Evolutionary conservation across 2,113 vertebrate species (phyloP).

Genomic region (Glaucomys volans): DNA sequence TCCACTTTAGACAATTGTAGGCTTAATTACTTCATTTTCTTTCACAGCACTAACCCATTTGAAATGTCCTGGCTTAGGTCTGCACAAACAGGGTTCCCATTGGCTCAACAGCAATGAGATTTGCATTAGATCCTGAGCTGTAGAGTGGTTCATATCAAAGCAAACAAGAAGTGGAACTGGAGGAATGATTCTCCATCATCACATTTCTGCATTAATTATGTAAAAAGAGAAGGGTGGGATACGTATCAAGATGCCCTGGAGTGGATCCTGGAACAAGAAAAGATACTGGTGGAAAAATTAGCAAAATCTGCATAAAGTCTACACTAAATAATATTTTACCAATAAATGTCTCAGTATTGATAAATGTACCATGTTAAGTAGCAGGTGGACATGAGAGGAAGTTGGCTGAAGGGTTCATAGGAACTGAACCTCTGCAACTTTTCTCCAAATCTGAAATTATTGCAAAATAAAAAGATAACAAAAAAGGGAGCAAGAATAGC

Average conservation of each 20-base stretch:
- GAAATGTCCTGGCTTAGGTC: not conserved
- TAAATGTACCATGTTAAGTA: not conserved
- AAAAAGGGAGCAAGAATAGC: not conserved
- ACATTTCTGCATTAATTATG: not conserved
- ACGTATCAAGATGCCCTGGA: not conserved
- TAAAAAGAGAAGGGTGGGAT: not conserved
- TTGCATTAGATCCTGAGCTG: not conserved
- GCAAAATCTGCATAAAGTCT: not conserved
- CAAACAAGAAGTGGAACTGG: not conserved
- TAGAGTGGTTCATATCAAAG: conserved; percentile 38
- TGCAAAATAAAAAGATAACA: not conserved
- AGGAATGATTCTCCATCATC: not conserved
- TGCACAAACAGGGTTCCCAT: not conserved
- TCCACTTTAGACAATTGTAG: not conserved
- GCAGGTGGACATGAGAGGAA: not conserved
- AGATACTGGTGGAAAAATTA: not conserved
- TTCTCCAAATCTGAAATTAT: conserved; percentile 26
- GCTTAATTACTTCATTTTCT: not conserved
- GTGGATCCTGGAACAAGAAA: not conserved
- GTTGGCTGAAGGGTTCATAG: not conserved
- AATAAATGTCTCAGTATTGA: not conserved
- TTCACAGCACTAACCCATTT: not conserved
- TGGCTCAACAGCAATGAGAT: not conserved
- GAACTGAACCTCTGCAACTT: not conserved
- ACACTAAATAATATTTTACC: not conserved